Percentiles rank a stretch among this genome's conserved stretches.
phyloP scores from a whole-genome alignment of 2,113 vertebrate species.

The Serilophus lunatus region DNA sequence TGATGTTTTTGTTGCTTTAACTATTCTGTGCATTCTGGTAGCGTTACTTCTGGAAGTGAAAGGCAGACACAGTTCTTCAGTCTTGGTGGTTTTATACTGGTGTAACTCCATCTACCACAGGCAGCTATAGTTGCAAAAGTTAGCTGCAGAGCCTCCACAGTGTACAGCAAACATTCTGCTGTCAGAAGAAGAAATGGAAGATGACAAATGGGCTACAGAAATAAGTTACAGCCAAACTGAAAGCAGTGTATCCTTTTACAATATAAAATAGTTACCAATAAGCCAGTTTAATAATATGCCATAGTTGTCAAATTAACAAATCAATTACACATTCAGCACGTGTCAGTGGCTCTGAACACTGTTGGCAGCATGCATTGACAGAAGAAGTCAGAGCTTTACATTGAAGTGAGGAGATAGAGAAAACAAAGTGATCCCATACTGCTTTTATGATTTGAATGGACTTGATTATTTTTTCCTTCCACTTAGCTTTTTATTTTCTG shows the following conservation, averaged over 20 bases:
- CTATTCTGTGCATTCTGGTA: not conserved
- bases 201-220: not conserved
- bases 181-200: not conserved
- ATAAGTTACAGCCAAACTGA: not conserved
- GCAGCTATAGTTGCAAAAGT: not conserved
- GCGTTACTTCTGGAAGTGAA: not conserved
- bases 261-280: not conserved
- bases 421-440: not conserved
- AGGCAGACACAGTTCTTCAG: not conserved
- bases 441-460: constrained; percentile 56
- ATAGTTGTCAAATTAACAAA: not conserved
- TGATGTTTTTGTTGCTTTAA: not conserved
- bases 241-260: not conserved
- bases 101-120: not conserved
- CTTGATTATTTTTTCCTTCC: not conserved
- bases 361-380: not conserved
- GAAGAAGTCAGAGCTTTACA: constrained; percentile 34
- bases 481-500: constrained; percentile 45
- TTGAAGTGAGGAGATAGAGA: not conserved
- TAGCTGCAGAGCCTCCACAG: not conserved
- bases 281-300: not conserved
- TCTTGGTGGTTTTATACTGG: not conserved
- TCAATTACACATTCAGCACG: not conserved
- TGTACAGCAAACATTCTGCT: not conserved
- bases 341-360: not conserved